Base-by-base conservation (phyloP, 2,113 vertebrate genomes). In the Orientallactaga bullata region DNA sequence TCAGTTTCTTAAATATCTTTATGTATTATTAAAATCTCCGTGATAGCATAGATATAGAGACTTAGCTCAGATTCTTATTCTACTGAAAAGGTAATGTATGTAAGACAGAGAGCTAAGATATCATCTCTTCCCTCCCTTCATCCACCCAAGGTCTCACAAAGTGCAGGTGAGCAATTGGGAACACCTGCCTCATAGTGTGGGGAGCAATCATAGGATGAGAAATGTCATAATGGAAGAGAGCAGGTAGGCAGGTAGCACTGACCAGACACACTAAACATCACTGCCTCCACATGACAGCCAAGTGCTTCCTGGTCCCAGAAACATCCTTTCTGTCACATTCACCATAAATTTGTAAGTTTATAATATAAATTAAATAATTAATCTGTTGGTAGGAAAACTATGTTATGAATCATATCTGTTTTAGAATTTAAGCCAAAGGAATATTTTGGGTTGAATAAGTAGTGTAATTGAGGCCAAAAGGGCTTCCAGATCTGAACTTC, bases 381-480 rank as follows among this genome's bases (percentile, higher is more conserved):
- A 58, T 74, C 35, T 66, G 1, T 73, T 63, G 58, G 82, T 69
- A 84, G 58, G 72, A 39, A 61, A 73, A 89, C 23, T 37, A 5
- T 28, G 47, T 51, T 65, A 37, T 51, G 61, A 96, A 68, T 51
- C 37, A 13, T 16, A 21, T 17, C 30, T 16, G 1, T 74, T 87
- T 69, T 35, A 66, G 47, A 23, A 63, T 71, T 37, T 73, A 32
- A 85, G 65, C 28, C 85, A 72, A 61, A 21, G n/a, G 42, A 42
- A 26, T 79, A 85, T 77, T 93, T 87, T 69, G 39, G 55, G 84
- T 87, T 21, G 28, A 89, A 66, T 26, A 87, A 91, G 26, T 86
- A 47, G 79, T 37, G 3, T 65, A 61, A 79, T 39, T 74, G 60
- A 58, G 42, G 37, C 47, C 90, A 51, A 94, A 84, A 42, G 58